phyloP scores from a whole-genome alignment of 2,888 invertebrate genomes.

The Drosophila quasianomalipes region DNA sequence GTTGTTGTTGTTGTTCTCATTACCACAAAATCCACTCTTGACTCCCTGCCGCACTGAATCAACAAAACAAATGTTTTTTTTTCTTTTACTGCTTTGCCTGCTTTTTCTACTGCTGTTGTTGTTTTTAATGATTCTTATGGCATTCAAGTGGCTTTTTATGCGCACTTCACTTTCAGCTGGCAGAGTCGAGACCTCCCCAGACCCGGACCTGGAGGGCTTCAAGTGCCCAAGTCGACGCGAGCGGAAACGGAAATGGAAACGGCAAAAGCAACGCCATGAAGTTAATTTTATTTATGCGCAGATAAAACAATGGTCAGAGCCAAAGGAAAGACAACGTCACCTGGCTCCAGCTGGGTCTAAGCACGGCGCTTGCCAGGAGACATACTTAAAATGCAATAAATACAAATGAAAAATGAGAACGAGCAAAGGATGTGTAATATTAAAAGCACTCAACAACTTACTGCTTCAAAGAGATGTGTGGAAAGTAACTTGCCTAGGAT shows the following conservation, averaged over 20 bases:
- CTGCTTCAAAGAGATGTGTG: not conserved
- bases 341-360: conserved; percentile 24
- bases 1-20: conserved; percentile 56
- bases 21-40: conserved; percentile 80
- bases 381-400: conserved; percentile 68
- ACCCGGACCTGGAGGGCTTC: conserved; percentile 26
- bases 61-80: conserved; percentile 72
- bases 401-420: conserved; percentile 40
- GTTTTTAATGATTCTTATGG: conserved; percentile 78
- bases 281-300: conserved; percentile 79
- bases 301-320: conserved; percentile 71
- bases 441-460: conserved; percentile 17
- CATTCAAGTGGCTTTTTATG: conserved; percentile 76
- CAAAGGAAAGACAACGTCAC: conserved; percentile 28
- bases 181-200: conserved; percentile 11
- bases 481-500: conserved; percentile 1
- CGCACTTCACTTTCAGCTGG: conserved; percentile 65
- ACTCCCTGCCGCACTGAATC: conserved; percentile 34
- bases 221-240: conserved; percentile 49
- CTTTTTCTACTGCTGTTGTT: conserved; percentile 31
- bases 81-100: conserved; percentile 26
- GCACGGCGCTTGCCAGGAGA: conserved; percentile 23
- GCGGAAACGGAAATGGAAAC: conserved; percentile 75
- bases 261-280: conserved; percentile 74
- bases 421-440: conserved; percentile 20